Evolutionary conservation across 2,113 vertebrate genomes (phyloP).

Genomic region (Tyto alba): DNA sequence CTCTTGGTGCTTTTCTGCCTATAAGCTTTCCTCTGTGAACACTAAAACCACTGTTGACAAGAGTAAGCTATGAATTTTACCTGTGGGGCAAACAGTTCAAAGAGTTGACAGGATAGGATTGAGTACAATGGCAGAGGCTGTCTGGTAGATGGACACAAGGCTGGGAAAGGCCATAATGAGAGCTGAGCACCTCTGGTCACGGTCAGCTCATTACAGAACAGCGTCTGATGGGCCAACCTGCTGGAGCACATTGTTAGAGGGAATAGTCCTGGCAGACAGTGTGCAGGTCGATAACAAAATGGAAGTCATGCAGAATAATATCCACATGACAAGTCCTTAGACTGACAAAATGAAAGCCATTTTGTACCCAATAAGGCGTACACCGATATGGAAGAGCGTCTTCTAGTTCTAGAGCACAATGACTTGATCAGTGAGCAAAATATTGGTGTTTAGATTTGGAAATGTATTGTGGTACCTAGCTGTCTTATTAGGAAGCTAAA

Average conservation of each 20-base stretch:
- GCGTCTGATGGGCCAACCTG: background rate
- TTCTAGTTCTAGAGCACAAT: background rate
- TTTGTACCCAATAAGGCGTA: background rate
- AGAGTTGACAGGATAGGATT: background rate
- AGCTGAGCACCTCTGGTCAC: background rate
- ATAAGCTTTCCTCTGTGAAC: background rate
- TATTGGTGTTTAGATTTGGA: background rate
- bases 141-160: background rate
- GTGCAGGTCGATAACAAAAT: background rate
- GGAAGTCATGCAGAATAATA: background rate
- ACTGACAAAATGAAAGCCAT: background rate
- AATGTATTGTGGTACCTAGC: background rate
- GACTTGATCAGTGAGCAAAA: background rate
- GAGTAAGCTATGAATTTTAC: background rate
- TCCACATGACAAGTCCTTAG: background rate
- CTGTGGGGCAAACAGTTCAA: background rate
- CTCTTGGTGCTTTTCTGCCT: background rate
- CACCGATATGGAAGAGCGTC: background rate
- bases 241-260: background rate
- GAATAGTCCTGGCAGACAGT: background rate
- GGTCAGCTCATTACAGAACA: background rate
- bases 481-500: background rate
- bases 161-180: background rate
- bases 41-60: background rate
- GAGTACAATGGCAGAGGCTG: background rate